Conservation (phyloP, 2,888 invertebrate species). For the Tetrapedia diversipes region DNA sequence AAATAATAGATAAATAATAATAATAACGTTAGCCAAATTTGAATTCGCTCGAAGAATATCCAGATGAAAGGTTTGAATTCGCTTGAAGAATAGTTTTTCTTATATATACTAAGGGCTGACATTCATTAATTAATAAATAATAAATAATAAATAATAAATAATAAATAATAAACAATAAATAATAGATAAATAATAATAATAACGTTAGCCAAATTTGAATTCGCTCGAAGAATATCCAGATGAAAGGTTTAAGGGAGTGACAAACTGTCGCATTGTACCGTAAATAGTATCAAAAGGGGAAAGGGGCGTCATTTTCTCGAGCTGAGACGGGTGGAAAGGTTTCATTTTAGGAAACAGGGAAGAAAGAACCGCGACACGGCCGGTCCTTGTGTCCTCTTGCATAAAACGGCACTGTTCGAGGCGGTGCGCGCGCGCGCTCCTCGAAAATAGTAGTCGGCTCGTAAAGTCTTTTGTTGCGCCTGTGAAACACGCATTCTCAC, state of each 20-base stretch:
- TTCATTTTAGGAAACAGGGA: slow-evolving; percentile 53
- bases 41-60: not conserved
- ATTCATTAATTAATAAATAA: no score
- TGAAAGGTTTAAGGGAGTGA: slow-evolving; percentile 18
- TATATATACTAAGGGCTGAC: no score
- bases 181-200: no score
- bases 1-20: no score
- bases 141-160: no score
- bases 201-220: not conserved
- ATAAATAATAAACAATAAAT: no score
- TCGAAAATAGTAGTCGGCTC: slow-evolving; percentile 73
- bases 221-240: slow-evolving; percentile 2
- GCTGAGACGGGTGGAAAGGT: slow-evolving; percentile 22
- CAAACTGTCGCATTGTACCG: slow-evolving; percentile 31
- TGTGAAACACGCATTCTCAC: slow-evolving; percentile 60
- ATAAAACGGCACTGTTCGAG: slow-evolving; percentile 61
- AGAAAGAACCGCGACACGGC: slow-evolving; percentile 31
- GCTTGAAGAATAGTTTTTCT: no score
- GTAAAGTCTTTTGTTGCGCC: slow-evolving; percentile 69
- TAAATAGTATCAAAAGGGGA: slow-evolving; percentile 28
- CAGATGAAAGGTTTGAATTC: slow-evolving; percentile 34
- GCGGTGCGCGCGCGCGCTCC: slow-evolving; percentile 61
- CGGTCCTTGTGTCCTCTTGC: slow-evolving; percentile 34
- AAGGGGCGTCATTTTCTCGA: slow-evolving; percentile 33
- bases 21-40: no score